Evolutionary conservation across 2,888 invertebrate genomes (phyloP), one percentile per base, ranked within the genome.

Genomic region (Stenolophus ochropezus): DNA sequence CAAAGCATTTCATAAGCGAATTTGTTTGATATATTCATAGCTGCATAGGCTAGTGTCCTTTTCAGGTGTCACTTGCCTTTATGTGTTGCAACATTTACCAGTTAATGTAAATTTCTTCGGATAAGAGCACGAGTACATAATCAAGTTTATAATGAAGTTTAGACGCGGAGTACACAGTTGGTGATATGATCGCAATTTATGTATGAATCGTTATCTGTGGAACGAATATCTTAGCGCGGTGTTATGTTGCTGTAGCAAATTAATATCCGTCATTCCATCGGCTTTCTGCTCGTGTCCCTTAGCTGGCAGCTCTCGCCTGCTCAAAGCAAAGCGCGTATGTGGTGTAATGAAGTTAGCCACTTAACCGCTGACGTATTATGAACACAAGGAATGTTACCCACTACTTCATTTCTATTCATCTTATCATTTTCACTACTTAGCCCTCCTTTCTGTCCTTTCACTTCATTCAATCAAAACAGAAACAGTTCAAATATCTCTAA

Each of bases 261-360:
- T 69, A 69, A 69, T 69, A 69, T 69, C 69, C 69, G 69, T 69
- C 69, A 69, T 69, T 69, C 47, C 4, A 69, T 69, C 61, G 61
- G 61, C 23, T 61, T 61, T 61, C 61, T 42, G 33, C 33, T 61
- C 58, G 61, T 61, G 61, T 61, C 23, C 23, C n/a, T 23, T 25
- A 25, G 61, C n/a, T 61, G 25, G 25, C 11, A 61, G n/a, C n/a
- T 4, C 47, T 20, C 33, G 14, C 33, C 42, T 33, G 33, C 16
- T 42, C 69, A 69, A 69, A 69, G 47, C 69, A 16, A 69, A n/a
- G 20, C 14, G 42, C 20, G 47, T 69, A 42, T 69, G 69, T 69
- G n/a, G 16, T 18, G 33, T 69, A 69, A 69, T 69, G 69, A 69
- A 69, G 42, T 69, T 69, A 69, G 47, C 42, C 69, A 69, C 69